Conservation (phyloP, 2,888 invertebrate genomes). For the Drosophila conformis region DNA sequence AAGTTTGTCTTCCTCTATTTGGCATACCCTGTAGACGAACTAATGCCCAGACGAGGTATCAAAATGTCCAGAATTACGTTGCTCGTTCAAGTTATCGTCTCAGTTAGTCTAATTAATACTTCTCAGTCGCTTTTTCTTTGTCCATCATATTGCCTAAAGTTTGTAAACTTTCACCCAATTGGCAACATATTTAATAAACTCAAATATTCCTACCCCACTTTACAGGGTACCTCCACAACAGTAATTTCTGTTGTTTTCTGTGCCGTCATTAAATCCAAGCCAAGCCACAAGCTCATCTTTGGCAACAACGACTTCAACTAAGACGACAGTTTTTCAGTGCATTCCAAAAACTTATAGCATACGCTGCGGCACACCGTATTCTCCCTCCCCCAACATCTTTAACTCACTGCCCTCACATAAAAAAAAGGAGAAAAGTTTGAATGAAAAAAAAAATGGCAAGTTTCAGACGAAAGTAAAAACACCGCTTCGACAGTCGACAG, state of each 20-base stretch:
- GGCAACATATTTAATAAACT: not conserved
- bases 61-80: not conserved
- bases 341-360: slow-evolving; percentile 56
- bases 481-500: slow-evolving; percentile 69
- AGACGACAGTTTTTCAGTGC: slow-evolving; percentile 38
- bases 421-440: slow-evolving; percentile 25
- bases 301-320: slow-evolving; percentile 31
- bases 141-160: too few species aligned
- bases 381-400: not conserved
- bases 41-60: not conserved
- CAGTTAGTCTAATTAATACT: not conserved
- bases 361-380: slow-evolving; percentile 31
- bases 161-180: not conserved
- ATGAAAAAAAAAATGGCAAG: slow-evolving; percentile 21
- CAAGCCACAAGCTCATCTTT: slow-evolving; percentile 37
- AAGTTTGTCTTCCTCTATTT: slow-evolving; percentile 2
- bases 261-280: slow-evolving; percentile 16
- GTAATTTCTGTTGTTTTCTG: not conserved
- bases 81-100: not conserved
- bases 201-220: not conserved
- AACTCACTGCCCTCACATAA: not conserved
- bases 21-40: not conserved
- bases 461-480: slow-evolving; percentile 68
- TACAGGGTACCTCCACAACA: slow-evolving; percentile 3
- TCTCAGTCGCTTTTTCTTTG: not conserved